These are phyloP conservation scores for Leptobrachium leishanense DNA, from an alignment of 2,113 vertebrate species.

Conservation along the genomic window DNA sequence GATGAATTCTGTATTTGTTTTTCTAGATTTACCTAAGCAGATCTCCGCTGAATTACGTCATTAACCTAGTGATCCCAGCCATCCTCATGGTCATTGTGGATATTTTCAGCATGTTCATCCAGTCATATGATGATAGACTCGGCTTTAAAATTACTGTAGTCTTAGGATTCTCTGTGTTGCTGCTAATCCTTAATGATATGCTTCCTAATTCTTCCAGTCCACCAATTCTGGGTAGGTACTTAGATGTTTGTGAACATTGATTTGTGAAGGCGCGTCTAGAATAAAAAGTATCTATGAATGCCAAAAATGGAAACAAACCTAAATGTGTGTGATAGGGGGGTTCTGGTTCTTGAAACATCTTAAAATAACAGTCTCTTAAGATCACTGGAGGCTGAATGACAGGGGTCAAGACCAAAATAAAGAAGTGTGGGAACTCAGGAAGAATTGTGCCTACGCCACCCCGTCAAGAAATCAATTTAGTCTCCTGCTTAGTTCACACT, in stretches of 20 bases:
- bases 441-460: no score
- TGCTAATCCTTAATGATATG: constrained; percentile 29
- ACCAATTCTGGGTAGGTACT: constrained; percentile 20
- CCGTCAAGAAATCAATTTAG: no score
- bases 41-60: background rate
- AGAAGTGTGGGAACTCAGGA: no score
- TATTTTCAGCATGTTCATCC: constrained; percentile 14
- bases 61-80: constrained; percentile 19
- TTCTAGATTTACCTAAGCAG: constrained; percentile 10
- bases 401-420: no score
- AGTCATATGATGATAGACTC: background rate
- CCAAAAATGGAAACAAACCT: no score
- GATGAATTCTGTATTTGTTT: background rate
- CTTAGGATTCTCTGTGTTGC: constrained; percentile 20
- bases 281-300: no score
- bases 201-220: constrained; percentile 1
- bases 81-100: constrained; percentile 9
- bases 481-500: no score
- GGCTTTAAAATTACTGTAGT: constrained; percentile 28
- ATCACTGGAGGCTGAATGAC: no score
- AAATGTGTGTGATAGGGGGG: no score
- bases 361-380: no score
- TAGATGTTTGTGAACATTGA: background rate
- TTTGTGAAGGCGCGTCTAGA: no score
- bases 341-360: no score